A percentile compares a stretch with the other conserved stretches of the same genome.
Evolutionary conservation across 2,888 invertebrate genomes (phyloP).

Genomic region (Cremastinae sp.): DNA sequence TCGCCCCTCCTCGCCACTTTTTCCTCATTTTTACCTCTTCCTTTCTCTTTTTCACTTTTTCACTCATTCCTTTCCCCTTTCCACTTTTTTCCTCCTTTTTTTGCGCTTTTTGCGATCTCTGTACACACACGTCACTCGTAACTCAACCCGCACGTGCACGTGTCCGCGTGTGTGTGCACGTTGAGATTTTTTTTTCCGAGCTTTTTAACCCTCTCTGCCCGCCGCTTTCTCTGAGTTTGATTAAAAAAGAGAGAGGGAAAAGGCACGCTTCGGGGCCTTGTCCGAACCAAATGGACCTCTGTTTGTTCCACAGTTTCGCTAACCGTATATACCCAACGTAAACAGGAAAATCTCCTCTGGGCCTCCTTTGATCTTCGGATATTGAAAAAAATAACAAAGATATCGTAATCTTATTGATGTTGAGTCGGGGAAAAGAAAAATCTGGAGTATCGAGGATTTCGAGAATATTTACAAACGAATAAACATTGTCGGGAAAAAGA

Average conservation of each 20-base stretch:
- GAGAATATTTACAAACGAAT: conserved; percentile 27
- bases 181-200: not conserved
- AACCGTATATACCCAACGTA: conserved; percentile 1
- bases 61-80: too few relatives aligned
- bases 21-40: not conserved
- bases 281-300: conserved; percentile 11
- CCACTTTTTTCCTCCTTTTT: not conserved
- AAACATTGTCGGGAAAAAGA: not conserved
- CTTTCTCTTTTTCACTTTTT: not conserved
- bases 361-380: conserved; percentile 14
- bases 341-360: conserved; percentile 2
- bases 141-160: not conserved
- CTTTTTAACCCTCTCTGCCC: not conserved
- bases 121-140: not conserved
- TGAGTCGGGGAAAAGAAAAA: not conserved
- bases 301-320: not conserved
- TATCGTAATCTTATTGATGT: too few relatives aligned
- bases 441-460: not conserved
- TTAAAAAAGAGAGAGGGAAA: not conserved
- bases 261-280: conserved; percentile 8
- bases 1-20: not conserved
- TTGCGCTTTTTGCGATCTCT: not conserved
- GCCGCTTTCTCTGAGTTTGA: not conserved
- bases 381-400: not conserved
- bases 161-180: not conserved